Conservation (phyloP, 2,888 invertebrate genomes). For the Hermaeophaga mercurialis region DNA sequence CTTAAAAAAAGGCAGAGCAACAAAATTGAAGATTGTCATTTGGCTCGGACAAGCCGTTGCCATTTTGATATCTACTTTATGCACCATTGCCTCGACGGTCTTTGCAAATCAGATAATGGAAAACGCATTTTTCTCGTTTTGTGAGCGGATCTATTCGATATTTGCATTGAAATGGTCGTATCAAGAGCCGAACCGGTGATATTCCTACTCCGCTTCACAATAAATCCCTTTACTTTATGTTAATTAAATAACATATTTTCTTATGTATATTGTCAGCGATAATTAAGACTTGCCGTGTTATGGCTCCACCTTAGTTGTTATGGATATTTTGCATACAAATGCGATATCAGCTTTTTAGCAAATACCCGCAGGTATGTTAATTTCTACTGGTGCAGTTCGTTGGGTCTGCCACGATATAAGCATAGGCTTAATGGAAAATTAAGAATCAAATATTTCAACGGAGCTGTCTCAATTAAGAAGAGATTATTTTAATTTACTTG, state of each 20-base stretch:
- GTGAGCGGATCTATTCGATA: conserved; percentile 38
- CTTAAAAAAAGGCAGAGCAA: background rate
- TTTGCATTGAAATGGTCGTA: conserved; percentile 50
- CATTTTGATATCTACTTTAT: conserved; percentile 36
- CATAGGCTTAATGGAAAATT: conserved; percentile 19
- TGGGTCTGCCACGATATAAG: conserved; percentile 7
- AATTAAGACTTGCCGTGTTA: conserved; percentile 43
- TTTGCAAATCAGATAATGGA: conserved; percentile 40
- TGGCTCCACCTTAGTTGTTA: conserved; percentile 14
- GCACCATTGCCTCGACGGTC: conserved; percentile 25
- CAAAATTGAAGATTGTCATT: conserved; percentile 17
- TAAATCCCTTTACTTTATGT: conserved; percentile 43
- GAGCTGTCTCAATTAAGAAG: conserved; percentile 21
- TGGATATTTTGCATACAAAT: conserved; percentile 29
- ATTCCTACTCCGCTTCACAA: conserved; percentile 36
- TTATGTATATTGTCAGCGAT: conserved; percentile 40
- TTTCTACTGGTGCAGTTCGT: conserved; percentile 7
- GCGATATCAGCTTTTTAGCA: conserved; percentile 9
- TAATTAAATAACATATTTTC: conserved; percentile 46
- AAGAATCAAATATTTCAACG: conserved; percentile 18
- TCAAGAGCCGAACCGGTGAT: conserved; percentile 39
- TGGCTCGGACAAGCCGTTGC: conserved; percentile 26
- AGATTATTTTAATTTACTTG: conserved; percentile 20
- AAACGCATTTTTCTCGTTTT: conserved; percentile 45
- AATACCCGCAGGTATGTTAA: conserved; percentile 17